Base-by-base conservation (phyloP, 2,888 invertebrate species). In the Leptopilina myrica region DNA sequence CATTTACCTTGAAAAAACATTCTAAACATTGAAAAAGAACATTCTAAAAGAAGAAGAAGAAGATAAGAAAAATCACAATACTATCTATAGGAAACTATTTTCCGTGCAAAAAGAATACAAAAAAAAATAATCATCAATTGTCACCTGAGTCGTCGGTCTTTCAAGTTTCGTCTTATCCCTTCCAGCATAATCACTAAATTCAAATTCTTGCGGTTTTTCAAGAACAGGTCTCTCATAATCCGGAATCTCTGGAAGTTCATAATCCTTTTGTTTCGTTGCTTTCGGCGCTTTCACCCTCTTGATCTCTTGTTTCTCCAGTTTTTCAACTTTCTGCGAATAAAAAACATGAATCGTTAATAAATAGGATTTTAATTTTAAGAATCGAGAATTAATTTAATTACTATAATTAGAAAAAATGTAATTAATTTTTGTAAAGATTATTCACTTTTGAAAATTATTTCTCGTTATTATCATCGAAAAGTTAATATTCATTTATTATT, bases 141-240 rank as follows among this genome's bases (percentile, higher is more conserved):
- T 87, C 86, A 91, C 91, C 89, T 90, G 90, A 15, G 88, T 85
- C 0, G 81, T 6, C 1, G 92, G 92, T 78, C 92, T 87, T 0
- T 91, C 91, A 20, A 92, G 86, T 80, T 91, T 91, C 0, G 90
- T 90, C 78, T 92, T 92, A 26, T 91, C 92, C 0, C 92, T 90
- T 4, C 84, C 82, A 9, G 82, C 84, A 43, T 81, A 84, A 0
- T 91, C 91, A n/a, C 88, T 86, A 49, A 91, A 92, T 2, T 91
- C 91, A 80, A 91, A 91, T 84, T 90, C 91, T 80, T 86, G 88
- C 2, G 91, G 90, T 79, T 91, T 92, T 84, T 89, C 89, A 8
- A 88, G 84, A 0, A 87, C 87, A 0, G 84, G 49, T 20, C 86
- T 94, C 53, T 96, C 96, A 88, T 96, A 96, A 90, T 96, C 96